Conservation (phyloP, 2,888 invertebrate genomes). For the Ellobium chinense region DNA sequence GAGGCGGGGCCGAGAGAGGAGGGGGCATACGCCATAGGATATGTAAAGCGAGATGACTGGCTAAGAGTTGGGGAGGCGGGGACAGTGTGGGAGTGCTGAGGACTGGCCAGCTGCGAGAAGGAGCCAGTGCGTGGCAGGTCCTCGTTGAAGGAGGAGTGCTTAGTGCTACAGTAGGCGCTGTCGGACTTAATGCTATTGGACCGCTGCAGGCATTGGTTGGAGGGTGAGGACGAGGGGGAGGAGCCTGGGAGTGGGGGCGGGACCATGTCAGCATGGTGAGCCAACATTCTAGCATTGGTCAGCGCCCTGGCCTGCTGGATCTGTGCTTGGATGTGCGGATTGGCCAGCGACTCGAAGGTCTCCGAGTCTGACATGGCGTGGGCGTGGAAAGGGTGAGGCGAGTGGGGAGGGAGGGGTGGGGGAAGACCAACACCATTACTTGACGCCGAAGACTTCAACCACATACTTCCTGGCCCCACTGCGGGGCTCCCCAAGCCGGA, state of each 20-base stretch:
- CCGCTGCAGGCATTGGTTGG: slow-evolving; percentile 58
- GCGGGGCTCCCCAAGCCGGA: slow-evolving; percentile 46
- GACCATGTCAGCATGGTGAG: slow-evolving; percentile 26
- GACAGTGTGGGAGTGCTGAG: slow-evolving; percentile 50
- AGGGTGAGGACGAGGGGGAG: slow-evolving; percentile 5
- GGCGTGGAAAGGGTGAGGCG: slow-evolving; percentile 37
- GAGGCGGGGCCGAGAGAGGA: slow-evolving; percentile 1
- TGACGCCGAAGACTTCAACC: slow-evolving; percentile 60
- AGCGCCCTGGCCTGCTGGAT: slow-evolving; percentile 86
- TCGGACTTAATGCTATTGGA: slow-evolving; percentile 84
- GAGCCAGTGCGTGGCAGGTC: slow-evolving; percentile 67
- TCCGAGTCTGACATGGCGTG: slow-evolving; percentile 89
- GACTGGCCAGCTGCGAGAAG: slow-evolving; percentile 68
- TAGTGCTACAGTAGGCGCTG: slow-evolving; percentile 91
- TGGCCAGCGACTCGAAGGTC: slow-evolving; percentile 80
- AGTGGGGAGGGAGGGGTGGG: slow-evolving; percentile 18
- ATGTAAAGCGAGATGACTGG: slow-evolving; percentile 74
- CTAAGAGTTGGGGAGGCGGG: slow-evolving; percentile 75
- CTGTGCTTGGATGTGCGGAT: slow-evolving; percentile 81
- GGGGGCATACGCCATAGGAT: slow-evolving; percentile 67
- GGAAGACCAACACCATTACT: slow-evolving; percentile 61
- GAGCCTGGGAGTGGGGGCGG: slow-evolving; percentile 34
- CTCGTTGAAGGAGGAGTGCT: slow-evolving; percentile 76
- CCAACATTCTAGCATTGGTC: slow-evolving; percentile 83
- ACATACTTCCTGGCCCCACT: slow-evolving; percentile 53